Conservation (phyloP, 1,140 invertebrate species). For the Drosophila albomicans region DNA sequence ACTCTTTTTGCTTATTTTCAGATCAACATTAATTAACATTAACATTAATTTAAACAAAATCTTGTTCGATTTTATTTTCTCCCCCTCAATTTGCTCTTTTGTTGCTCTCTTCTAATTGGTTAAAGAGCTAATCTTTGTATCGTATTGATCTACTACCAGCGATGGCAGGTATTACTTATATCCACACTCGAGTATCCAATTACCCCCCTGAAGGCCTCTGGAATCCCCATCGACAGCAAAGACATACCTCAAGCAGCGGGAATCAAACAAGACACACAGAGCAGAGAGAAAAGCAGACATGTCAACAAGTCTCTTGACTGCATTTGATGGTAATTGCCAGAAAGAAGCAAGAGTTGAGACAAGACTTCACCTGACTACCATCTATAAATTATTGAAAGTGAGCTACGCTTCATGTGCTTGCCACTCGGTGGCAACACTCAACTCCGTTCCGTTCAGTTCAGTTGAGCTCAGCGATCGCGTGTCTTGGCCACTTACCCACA, state of each 20-base stretch:
- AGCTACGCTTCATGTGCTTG: conserved; percentile 44
- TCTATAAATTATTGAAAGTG: conserved; percentile 81
- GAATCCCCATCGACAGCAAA: conserved; percentile 55
- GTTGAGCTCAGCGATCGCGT: conserved; percentile 28
- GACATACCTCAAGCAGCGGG: conserved; percentile 39
- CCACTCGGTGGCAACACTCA: conserved; percentile 43
- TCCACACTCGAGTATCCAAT: conserved; percentile 75
- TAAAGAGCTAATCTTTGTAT: not conserved
- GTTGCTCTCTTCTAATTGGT: no score
- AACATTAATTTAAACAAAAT: no score
- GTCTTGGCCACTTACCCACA: conserved; percentile 23
- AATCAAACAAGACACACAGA: conserved; percentile 22
- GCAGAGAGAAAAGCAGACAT: conserved; percentile 44
- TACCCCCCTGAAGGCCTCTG: conserved; percentile 53
- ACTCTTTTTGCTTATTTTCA: no score
- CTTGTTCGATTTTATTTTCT: no score
- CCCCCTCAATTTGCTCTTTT: no score
- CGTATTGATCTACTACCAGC: conserved; percentile 60
- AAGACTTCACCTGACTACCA: conserved; percentile 79
- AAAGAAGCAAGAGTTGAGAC: conserved; percentile 47
- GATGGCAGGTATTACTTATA: conserved; percentile 62
- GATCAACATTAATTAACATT: no score
- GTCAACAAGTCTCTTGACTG: conserved; percentile 79
- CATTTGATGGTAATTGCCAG: conserved; percentile 79
- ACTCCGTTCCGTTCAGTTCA: not conserved